Conservation (phyloP, 2,888 invertebrate species). For the Heliconius hortense region DNA sequence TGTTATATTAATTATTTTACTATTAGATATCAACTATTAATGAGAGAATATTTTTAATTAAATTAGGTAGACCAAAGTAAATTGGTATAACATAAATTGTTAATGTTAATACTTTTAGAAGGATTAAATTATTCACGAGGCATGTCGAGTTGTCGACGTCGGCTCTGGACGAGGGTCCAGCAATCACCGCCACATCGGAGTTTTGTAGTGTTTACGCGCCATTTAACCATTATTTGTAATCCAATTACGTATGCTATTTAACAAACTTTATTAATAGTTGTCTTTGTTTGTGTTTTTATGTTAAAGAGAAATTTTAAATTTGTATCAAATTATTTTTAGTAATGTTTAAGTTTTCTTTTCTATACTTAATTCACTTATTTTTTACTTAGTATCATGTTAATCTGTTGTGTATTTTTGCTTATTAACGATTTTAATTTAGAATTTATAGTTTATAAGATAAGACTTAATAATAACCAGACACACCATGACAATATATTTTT, state of each 20-base stretch:
- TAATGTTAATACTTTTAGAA: constrained; percentile 16
- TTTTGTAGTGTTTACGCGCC: constrained; percentile 23
- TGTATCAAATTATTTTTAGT: too few relatives aligned
- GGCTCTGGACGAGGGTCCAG: constrained; percentile 25
- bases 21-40: too few relatives aligned
- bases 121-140: constrained; percentile 13
- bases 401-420: too few relatives aligned
- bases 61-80: neutral
- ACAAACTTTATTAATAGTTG: constrained; percentile 6
- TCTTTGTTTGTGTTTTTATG: neutral
- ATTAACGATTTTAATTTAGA: too few relatives aligned
- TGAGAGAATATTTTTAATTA: too few relatives aligned
- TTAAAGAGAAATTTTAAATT: neutral
- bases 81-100: neutral
- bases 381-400: too few relatives aligned
- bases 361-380: too few relatives aligned
- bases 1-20: too few relatives aligned
- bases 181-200: constrained; percentile 8
- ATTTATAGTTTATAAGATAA: too few relatives aligned
- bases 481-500: too few relatives aligned
- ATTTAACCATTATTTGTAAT: constrained; percentile 21
- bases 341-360: too few relatives aligned
- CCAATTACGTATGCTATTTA: constrained; percentile 8
- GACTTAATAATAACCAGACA: too few relatives aligned
- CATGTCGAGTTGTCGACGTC: constrained; percentile 2